These are phyloP conservation scores for Osmerus eperlanus DNA, from an alignment of 2,113 vertebrate genomes.

Conservation along the genomic window DNA sequence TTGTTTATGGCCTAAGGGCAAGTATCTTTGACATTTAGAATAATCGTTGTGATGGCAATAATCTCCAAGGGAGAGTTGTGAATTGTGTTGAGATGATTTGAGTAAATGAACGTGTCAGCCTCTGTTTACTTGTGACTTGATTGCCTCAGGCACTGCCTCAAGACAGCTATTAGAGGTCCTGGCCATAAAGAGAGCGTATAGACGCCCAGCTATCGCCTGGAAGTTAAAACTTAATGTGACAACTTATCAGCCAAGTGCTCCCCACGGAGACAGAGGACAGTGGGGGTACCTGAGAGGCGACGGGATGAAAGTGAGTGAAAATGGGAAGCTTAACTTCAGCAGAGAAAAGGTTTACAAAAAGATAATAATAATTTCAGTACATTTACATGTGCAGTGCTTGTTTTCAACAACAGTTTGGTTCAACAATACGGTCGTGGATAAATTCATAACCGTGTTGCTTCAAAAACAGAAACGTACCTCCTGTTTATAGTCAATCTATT, in stretches of 20 bases:
- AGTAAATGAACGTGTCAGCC: constrained; percentile 99
- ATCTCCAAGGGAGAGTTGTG: constrained; percentile 97
- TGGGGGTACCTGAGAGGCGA: constrained; percentile 23
- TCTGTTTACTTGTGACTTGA: constrained; percentile 97
- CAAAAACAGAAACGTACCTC: no score
- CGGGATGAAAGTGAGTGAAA: background rate
- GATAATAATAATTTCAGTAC: no score
- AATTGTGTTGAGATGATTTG: constrained; percentile 95
- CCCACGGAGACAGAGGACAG: constrained; percentile 60
- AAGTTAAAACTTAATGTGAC: constrained; percentile 97
- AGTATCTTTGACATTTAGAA: constrained; percentile 99
- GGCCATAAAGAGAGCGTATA: constrained; percentile 82
- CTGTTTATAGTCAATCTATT: no score
- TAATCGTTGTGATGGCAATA: constrained; percentile 99
- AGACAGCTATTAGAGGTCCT: constrained; percentile 94
- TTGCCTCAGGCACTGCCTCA: constrained; percentile 86
- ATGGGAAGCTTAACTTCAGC: no score
- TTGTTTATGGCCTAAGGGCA: constrained; percentile 91
- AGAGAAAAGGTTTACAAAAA: background rate
- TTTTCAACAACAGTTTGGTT: no score
- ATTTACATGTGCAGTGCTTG: no score
- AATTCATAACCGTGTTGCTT: no score
- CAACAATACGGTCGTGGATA: no score
- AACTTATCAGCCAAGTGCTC: constrained; percentile 94
- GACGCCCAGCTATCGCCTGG: constrained; percentile 84